Evolutionary conservation across 2,113 vertebrate genomes (phyloP).

Genomic region (Podarcis muralis): DNA sequence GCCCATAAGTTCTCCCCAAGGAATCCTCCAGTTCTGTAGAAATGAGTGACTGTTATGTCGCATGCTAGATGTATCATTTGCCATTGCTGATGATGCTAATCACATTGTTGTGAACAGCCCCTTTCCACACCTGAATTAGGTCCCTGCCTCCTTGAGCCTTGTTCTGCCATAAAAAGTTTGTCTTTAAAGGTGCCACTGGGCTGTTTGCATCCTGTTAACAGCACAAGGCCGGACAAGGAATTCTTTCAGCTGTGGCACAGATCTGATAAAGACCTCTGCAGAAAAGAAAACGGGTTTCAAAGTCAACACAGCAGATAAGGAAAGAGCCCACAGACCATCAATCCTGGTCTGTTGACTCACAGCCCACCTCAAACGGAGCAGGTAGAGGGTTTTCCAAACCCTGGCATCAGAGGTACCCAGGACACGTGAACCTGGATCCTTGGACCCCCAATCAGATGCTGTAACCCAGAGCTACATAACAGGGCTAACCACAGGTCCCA

Average conservation of each 20-base stretch:
- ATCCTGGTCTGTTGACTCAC: background rate
- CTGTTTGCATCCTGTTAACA: slow-evolving; percentile 19
- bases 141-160: background rate
- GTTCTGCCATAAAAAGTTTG: background rate
- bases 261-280: background rate
- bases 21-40: too few species aligned
- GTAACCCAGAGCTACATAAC: background rate
- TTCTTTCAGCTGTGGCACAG: background rate
- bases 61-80: background rate
- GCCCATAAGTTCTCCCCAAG: too few species aligned
- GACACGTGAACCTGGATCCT: too few species aligned
- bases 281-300: background rate
- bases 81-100: background rate
- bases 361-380: background rate
- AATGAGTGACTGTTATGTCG: too few species aligned
- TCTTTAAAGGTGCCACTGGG: background rate
- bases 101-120: background rate
- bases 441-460: background rate
- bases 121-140: background rate
- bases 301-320: slow-evolving; percentile 9
- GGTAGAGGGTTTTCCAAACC: background rate
- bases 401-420: background rate
- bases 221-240: slow-evolving; percentile 13
- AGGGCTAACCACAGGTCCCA: too few species aligned
- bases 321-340: background rate